Percentiles rank a stretch among this genome's conserved stretches.
These are phyloP conservation scores for Axis porcinus DNA, from an alignment of 2,113 vertebrate genomes.

Conservation along the genomic window DNA sequence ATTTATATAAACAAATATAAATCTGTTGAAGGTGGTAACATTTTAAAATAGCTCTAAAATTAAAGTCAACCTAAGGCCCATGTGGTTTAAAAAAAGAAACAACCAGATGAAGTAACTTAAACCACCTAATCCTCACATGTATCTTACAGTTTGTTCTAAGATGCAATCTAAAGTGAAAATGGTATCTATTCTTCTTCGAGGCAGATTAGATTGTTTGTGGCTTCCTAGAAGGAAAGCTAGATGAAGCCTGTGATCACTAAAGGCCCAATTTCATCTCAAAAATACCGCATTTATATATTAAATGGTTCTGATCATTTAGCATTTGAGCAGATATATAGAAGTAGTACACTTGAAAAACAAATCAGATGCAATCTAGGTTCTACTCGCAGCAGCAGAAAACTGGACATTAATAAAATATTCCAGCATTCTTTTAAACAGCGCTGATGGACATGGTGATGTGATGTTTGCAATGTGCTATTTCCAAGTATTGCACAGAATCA, in stretches of 20 bases:
- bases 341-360: not conserved
- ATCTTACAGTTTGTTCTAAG: not conserved
- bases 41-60: conserved; percentile 9
- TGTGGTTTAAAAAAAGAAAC: not conserved
- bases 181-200: not conserved
- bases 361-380: not conserved
- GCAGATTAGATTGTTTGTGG: not conserved
- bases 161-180: not conserved
- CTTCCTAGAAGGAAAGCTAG: not conserved
- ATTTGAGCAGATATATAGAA: not conserved
- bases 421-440: not conserved
- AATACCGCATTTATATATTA: not conserved
- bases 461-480: not conserved
- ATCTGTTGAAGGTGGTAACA: not conserved
- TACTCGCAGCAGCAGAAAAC: not conserved
- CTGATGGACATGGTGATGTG: not conserved
- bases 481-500: not conserved
- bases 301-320: not conserved
- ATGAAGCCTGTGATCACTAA: not conserved
- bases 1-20: not conserved
- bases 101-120: not conserved
- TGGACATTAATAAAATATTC: not conserved
- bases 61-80: not conserved
- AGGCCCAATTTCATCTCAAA: not conserved
- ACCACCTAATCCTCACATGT: not conserved